These are phyloP conservation scores for Zelleria hepariella DNA, from an alignment of 2,888 invertebrate genomes.

Conservation along the genomic window DNA sequence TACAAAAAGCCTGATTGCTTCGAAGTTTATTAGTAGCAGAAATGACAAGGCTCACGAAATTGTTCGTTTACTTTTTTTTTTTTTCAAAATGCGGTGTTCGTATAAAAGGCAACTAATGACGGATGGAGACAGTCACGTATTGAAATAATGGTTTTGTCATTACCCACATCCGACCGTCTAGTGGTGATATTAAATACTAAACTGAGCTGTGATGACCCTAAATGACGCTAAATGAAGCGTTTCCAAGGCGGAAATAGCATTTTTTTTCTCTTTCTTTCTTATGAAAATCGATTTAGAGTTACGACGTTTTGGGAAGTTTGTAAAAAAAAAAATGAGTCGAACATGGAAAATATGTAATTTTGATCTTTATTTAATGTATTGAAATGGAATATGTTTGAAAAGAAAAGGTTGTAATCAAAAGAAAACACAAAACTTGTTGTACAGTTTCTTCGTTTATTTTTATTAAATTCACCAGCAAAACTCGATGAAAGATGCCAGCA, in stretches of 20 bases:
- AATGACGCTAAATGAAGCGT: slow-evolving; percentile 54
- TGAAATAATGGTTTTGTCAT: slow-evolving; percentile 42
- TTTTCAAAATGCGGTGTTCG: slow-evolving; percentile 1
- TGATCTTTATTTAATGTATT: not conserved
- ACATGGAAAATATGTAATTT: not conserved
- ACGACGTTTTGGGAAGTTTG: not conserved
- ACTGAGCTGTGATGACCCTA: slow-evolving; percentile 38
- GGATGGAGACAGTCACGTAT: slow-evolving; percentile 58
- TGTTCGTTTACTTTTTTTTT: not conserved
- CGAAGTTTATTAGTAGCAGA: not conserved
- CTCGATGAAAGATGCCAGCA: not conserved
- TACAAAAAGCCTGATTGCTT: not conserved
- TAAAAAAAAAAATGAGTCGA: not conserved
- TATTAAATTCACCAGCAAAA: slow-evolving; percentile 32
- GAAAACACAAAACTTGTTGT: slow-evolving; percentile 6
- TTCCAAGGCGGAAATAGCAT: slow-evolving; percentile 49
- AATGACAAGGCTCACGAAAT: not conserved
- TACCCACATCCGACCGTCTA: slow-evolving; percentile 28
- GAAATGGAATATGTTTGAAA: not conserved
- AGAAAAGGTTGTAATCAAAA: not conserved
- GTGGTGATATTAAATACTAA: slow-evolving; percentile 55
- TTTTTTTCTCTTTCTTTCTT: slow-evolving; percentile 21
- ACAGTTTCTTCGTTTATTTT: slow-evolving; percentile 28
- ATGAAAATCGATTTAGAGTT: not conserved
- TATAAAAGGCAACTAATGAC: slow-evolving; percentile 46